Base-by-base conservation (phyloP, 2,888 invertebrate genomes). In the Sesia bembeciformis region DNA sequence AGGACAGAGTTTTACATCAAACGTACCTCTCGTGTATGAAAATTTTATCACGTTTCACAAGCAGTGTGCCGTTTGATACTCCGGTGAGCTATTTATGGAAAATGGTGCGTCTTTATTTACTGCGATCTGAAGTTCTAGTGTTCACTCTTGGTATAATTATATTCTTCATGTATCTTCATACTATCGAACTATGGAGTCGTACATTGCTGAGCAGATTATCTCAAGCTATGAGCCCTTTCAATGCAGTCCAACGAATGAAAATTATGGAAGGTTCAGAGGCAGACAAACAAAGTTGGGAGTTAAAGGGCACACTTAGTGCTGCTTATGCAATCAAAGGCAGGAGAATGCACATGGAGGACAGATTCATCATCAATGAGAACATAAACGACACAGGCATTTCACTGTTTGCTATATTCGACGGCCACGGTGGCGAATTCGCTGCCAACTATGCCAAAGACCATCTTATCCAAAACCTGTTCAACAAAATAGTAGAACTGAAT, bases 391-490 rank as follows among this genome's bases (percentile, higher is more conserved):
- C 96, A 38, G 96, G 95, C 39, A 94, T 97, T 54, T 95, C 96
- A 38, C 88, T 98, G 57, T 97, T 96, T 85, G 97, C 97, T 51
- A 94, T 98, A 63, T 98, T 97, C 78, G 98, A 98, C 85, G 98
- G 98, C 0, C 98, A 98, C 79, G 98, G 98, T 53, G 98, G 98
- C 49, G 97, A 97, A 88, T 96, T 96, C 89, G 97, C 97, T 53
- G 97, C 97, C 38, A 96, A 97, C 75, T 98, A 95, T 86, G 96
- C 96, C 53, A 94, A 95, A 76, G 96, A 97, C 66, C 95, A 96
- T 65, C 90, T 98, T 23, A 93, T 97, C 60, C 94, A 94, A 74
- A 95, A 93, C 74, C 89, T 97, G 53, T 93, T 92, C 66, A 93
- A 93, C 70, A 95, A 94, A 86, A 92, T 96, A 51, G 90, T 93